phyloP scores from a whole-genome alignment of 2,797 vertebrate genomes.

The Tinamus major region DNA sequence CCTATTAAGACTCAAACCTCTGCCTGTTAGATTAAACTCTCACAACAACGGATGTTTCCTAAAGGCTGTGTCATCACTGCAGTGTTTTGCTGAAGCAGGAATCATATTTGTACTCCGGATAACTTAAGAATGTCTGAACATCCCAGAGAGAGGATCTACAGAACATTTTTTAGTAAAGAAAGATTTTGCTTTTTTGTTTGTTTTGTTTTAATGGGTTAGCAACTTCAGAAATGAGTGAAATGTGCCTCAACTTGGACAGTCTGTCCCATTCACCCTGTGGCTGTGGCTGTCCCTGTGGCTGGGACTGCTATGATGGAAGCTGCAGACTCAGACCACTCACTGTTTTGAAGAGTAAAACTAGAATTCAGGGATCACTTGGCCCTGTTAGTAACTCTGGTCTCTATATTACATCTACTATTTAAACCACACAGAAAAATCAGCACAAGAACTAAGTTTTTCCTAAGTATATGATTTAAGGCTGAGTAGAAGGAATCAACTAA shows the following conservation, averaged over 20 bases:
- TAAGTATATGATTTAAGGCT: neutral
- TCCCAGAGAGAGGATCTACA: neutral
- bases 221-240: neutral
- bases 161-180: neutral
- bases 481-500: neutral
- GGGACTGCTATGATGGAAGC: neutral
- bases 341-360: neutral
- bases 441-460: neutral
- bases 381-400: neutral
- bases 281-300: rapidly evolving
- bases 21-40: neutral
- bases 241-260: neutral
- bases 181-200: neutral
- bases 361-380: neutral
- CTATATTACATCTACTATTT: neutral
- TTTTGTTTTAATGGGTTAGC: neutral
- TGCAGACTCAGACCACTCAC: neutral
- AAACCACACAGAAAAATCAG: neutral
- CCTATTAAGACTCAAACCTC: neutral
- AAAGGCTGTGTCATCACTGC: neutral
- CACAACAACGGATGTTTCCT: neutral
- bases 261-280: neutral
- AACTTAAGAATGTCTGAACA: neutral
- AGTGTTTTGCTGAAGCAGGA: neutral
- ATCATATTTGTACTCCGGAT: neutral